Evolutionary conservation across 2,797 vertebrate genomes (phyloP).

Genomic region (Pitangus sulphuratus): DNA sequence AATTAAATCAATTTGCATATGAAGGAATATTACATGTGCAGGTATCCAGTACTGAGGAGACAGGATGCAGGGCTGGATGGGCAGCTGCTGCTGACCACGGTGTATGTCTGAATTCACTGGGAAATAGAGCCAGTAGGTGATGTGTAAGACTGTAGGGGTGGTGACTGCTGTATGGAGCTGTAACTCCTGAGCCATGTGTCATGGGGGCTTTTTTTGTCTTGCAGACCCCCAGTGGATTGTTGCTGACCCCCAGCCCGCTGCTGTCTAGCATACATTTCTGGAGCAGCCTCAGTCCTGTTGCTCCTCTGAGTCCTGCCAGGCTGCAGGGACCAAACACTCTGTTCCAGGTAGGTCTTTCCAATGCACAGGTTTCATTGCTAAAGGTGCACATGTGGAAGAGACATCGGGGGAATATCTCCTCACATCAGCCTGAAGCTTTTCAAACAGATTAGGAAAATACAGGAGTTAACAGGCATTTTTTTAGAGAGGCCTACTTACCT

Average conservation of each 20-base stretch:
- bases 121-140: not conserved
- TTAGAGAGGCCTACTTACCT: not conserved
- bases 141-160: not conserved
- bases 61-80: not conserved
- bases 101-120: not conserved
- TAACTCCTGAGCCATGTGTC: not conserved
- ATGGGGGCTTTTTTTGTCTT: constrained; percentile 25
- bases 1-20: not conserved
- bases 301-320: constrained; percentile 92
- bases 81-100: not conserved
- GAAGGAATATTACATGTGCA: not conserved
- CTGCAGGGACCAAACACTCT: constrained; percentile 91
- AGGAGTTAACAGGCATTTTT: not conserved
- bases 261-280: constrained; percentile 96
- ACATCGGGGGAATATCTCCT: not conserved
- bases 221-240: constrained; percentile 91
- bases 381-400: not conserved
- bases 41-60: not conserved
- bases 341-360: constrained; percentile 88
- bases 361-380: not conserved
- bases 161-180: not conserved
- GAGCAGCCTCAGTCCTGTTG: constrained; percentile 94
- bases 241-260: constrained; percentile 92
- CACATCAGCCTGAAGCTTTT: not conserved
- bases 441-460: not conserved